Conservation (phyloP, 2,888 invertebrate species). For the Caradrina clavipalpis region DNA sequence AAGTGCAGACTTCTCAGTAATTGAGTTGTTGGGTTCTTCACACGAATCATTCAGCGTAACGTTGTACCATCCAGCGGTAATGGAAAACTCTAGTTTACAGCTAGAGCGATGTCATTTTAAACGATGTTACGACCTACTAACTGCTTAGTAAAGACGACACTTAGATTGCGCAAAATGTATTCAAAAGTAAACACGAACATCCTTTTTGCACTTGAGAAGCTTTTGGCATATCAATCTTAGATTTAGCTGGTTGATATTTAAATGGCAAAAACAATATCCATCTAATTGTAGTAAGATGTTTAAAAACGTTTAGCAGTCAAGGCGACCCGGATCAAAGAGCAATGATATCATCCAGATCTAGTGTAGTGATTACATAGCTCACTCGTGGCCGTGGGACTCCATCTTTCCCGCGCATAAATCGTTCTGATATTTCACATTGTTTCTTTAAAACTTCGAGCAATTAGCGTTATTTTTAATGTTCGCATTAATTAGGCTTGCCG, state of each 20-base stretch:
- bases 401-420: conserved; percentile 54
- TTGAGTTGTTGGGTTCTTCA: conserved; percentile 71
- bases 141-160: conserved; percentile 32
- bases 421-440: conserved; percentile 57
- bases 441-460: conserved; percentile 44
- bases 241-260: conserved; percentile 32
- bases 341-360: conserved; percentile 82
- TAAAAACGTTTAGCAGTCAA: conserved; percentile 62
- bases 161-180: conserved; percentile 28
- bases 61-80: conserved; percentile 72
- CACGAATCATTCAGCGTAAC: conserved; percentile 74
- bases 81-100: conserved; percentile 83
- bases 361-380: conserved; percentile 71
- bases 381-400: conserved; percentile 73
- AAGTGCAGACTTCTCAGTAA: conserved; percentile 60
- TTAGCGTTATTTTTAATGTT: conserved; percentile 43
- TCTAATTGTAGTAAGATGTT: conserved; percentile 37
- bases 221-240: conserved; percentile 44
- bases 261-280: conserved; percentile 34
- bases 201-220: conserved; percentile 36
- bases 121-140: conserved; percentile 49
- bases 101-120: conserved; percentile 49
- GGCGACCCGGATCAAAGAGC: conserved; percentile 71
- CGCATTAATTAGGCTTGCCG: conserved; percentile 42
- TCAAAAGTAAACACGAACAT: conserved; percentile 23